These are phyloP conservation scores for Mesoligia furuncula DNA, from an alignment of 2,888 invertebrate species.

Conservation along the genomic window DNA sequence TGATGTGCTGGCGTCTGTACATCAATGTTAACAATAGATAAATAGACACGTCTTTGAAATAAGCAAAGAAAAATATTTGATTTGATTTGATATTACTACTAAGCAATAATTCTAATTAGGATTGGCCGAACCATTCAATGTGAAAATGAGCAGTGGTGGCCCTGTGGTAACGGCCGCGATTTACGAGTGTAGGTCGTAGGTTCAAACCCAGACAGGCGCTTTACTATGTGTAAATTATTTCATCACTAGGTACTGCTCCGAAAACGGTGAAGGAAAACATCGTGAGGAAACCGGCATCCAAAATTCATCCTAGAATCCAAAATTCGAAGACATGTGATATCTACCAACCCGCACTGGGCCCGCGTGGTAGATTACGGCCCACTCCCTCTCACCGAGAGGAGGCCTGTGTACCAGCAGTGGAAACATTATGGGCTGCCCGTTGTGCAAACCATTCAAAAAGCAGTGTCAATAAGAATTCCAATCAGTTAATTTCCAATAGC, in stretches of 20 bases:
- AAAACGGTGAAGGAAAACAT: background rate
- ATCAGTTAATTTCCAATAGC: constrained; percentile 25
- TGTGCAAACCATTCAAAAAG: background rate
- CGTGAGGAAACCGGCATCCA: too few species aligned
- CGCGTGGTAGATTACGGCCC: background rate
- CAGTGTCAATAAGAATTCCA: constrained; percentile 10
- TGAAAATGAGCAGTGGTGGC: background rate
- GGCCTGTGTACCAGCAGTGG: background rate
- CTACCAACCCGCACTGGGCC: background rate
- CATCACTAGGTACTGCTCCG: too few species aligned
- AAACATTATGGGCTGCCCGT: background rate
- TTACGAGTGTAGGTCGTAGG: background rate
- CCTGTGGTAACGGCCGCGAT: background rate
- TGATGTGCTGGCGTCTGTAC: too few species aligned
- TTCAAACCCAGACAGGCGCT: background rate
- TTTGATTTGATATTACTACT: too few species aligned
- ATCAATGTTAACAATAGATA: background rate
- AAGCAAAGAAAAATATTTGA: background rate
- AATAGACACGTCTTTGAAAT: background rate
- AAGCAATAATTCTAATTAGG: background rate
- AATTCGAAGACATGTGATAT: background rate
- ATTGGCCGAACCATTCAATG: background rate
- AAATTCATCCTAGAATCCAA: background rate
- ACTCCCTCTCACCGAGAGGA: background rate
- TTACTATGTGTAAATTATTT: background rate